Evolutionary conservation across 2,888 invertebrate genomes (phyloP).

Genomic region (Eristalis tenax): DNA sequence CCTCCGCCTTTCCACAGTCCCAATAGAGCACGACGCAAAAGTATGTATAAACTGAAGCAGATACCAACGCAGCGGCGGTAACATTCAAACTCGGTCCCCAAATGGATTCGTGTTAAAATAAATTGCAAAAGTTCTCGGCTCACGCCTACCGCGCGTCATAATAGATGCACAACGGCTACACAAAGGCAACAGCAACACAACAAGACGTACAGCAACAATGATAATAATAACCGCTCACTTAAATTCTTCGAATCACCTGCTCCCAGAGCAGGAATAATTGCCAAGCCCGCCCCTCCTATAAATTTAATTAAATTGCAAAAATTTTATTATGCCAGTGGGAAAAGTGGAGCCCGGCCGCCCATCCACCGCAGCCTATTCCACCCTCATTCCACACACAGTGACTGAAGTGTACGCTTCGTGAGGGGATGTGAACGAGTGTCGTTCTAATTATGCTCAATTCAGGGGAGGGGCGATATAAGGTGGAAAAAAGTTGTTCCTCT

Average conservation of each 20-base stretch:
- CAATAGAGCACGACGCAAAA: slow-evolving; percentile 1
- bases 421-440: slow-evolving; percentile 44
- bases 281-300: slow-evolving; percentile 50
- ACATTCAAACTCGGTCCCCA: slow-evolving; percentile 32
- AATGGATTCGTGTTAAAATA: slow-evolving; percentile 51
- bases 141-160: slow-evolving; percentile 34
- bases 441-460: slow-evolving; percentile 56
- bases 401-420: background rate
- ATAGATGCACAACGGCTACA: slow-evolving; percentile 32
- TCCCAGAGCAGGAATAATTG: slow-evolving; percentile 64
- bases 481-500: background rate
- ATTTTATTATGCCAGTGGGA: slow-evolving; percentile 63
- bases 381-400: background rate
- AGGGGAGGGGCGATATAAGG: background rate
- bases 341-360: slow-evolving; percentile 2
- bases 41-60: slow-evolving; percentile 1
- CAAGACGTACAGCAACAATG: slow-evolving; percentile 48
- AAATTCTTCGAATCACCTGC: slow-evolving; percentile 68
- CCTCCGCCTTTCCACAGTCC: slow-evolving; percentile 1
- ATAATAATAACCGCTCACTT: slow-evolving; percentile 69
- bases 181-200: background rate
- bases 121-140: slow-evolving; percentile 58
- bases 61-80: background rate
- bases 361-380: background rate
- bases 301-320: slow-evolving; percentile 70